Evolutionary conservation across 2,113 vertebrate species (phyloP).

Genomic region (Ahaetulla prasina): DNA sequence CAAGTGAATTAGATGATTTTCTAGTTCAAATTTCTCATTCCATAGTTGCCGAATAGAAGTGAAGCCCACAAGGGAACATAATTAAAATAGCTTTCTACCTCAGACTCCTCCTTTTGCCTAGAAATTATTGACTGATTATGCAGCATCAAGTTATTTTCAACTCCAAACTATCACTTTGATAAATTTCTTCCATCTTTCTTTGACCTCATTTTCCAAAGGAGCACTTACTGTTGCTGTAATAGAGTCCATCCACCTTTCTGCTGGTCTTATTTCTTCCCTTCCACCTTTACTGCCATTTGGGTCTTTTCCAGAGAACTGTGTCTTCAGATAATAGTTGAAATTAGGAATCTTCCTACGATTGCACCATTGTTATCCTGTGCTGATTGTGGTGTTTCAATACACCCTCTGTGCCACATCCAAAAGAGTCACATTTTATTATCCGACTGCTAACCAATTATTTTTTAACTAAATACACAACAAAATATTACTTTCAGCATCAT

Average conservation of each 20-base stretch:
- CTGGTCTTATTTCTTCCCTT: background rate
- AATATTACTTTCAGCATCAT: slow-evolving; percentile 32
- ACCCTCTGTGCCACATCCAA: background rate
- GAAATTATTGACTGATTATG: background rate
- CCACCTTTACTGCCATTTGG: background rate
- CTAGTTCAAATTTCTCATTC: background rate
- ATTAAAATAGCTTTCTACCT: background rate
- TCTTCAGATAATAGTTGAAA: background rate
- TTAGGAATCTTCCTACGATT: background rate
- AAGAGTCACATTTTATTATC: slow-evolving; percentile 4
- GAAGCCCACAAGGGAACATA: background rate
- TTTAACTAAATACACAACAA: slow-evolving; percentile 45
- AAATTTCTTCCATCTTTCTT: background rate
- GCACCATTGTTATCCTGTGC: background rate
- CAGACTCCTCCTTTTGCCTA: background rate
- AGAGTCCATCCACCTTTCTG: background rate
- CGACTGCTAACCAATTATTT: slow-evolving; percentile 38
- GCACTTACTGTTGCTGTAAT: background rate
- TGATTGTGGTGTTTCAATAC: slow-evolving; percentile 14
- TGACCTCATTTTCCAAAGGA: background rate
- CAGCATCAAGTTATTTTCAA: background rate
- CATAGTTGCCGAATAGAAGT: background rate
- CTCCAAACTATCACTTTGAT: background rate
- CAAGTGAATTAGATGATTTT: background rate
- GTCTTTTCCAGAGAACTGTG: background rate